Percentiles rank a stretch among this genome's conserved stretches.
Evolutionary conservation across 2,797 vertebrate genomes (phyloP).

Genomic region (Silurus aristotelis): DNA sequence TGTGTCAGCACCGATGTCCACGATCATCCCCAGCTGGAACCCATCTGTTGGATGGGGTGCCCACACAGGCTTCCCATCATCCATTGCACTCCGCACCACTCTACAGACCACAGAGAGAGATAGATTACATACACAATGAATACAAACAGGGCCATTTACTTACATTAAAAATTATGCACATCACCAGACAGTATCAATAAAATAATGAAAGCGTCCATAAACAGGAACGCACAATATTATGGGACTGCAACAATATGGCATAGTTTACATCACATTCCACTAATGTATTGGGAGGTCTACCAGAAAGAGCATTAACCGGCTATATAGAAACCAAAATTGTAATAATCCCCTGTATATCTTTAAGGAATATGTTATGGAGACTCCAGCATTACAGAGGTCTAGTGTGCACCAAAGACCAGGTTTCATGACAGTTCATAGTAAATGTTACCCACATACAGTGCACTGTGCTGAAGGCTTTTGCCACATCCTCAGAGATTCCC

Average conservation of each 20-base stretch:
- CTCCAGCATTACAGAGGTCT: background rate
- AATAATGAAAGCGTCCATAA: background rate
- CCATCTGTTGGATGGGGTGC: conserved; percentile 94
- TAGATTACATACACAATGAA: background rate
- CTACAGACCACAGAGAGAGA: conserved; percentile 41
- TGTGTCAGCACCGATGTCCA: conserved; percentile 91
- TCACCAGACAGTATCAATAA: background rate
- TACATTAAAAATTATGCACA: background rate
- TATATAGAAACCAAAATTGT: background rate
- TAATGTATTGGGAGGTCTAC: background rate
- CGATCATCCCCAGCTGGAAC: conserved; percentile 95
- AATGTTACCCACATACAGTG: conserved; percentile 14
- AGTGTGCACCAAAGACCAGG: conserved; percentile 3
- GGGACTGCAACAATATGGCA: background rate
- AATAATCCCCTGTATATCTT: background rate
- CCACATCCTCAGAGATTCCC: conserved; percentile 37
- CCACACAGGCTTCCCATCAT: conserved; percentile 99
- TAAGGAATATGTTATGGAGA: background rate
- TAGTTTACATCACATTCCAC: background rate
- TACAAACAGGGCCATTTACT: background rate
- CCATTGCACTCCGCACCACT: conserved; percentile 80
- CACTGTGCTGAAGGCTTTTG: conserved; percentile 8
- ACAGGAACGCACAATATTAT: background rate
- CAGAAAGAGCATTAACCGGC: background rate
- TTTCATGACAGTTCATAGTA: background rate